These are phyloP conservation scores for Misgurnus mizolepis DNA, from an alignment of 2,113 vertebrate species.

Conservation along the genomic window DNA sequence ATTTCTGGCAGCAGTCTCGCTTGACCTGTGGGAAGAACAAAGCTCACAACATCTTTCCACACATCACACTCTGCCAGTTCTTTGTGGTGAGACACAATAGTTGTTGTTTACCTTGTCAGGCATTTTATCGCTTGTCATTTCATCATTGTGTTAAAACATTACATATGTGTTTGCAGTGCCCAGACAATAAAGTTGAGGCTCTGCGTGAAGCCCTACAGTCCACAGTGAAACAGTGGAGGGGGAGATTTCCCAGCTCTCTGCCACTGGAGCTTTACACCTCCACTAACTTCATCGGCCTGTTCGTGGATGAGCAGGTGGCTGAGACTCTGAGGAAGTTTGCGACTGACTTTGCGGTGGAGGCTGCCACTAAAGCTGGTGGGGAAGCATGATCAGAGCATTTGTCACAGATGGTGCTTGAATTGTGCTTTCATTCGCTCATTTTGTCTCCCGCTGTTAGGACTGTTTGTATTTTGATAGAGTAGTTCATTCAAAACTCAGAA, in stretches of 20 bases:
- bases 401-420: slow-evolving; percentile 28
- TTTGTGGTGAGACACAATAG: slow-evolving; percentile 85
- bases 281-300: slow-evolving; percentile 95
- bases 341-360: slow-evolving; percentile 89
- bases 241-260: slow-evolving; percentile 85
- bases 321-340: slow-evolving; percentile 94
- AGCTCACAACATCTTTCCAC: slow-evolving; percentile 98
- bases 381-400: slow-evolving; percentile 14
- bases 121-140: neutral
- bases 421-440: neutral
- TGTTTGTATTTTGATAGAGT: neutral
- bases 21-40: slow-evolving; percentile 96
- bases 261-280: slow-evolving; percentile 94
- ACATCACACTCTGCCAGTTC: slow-evolving; percentile 98
- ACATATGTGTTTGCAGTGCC: slow-evolving; percentile 76
- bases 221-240: slow-evolving; percentile 86
- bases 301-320: slow-evolving; percentile 92
- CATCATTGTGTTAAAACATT: neutral
- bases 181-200: slow-evolving; percentile 90
- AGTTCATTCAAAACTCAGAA: neutral
- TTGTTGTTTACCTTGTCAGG: too few species aligned
- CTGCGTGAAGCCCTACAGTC: slow-evolving; percentile 88
- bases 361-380: slow-evolving; percentile 86
- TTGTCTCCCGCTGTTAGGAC: neutral
- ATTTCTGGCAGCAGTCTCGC: slow-evolving; percentile 97